Percentiles rank a stretch among this genome's conserved stretches.
phyloP scores from a whole-genome alignment of 2,888 invertebrate species.

The Drosophila affinis region DNA sequence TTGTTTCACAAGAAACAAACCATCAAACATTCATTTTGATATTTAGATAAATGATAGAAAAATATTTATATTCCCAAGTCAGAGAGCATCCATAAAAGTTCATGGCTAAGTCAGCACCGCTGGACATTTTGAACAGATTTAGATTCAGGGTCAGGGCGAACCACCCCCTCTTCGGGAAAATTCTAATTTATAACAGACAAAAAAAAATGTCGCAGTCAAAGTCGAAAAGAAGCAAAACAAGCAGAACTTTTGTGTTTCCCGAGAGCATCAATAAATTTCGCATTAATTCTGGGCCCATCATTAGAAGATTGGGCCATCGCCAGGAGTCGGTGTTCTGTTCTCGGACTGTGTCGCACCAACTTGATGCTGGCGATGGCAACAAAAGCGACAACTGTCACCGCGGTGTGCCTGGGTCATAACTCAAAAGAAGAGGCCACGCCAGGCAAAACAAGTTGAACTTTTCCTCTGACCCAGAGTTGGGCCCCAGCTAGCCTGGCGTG shows the following conservation, averaged over 20 bases:
- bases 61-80: background rate
- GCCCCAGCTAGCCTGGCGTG: constrained; percentile 28
- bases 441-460: constrained; percentile 14
- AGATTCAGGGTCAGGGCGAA: constrained; percentile 8
- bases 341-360: constrained; percentile 49
- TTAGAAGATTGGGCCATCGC: constrained; percentile 23
- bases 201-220: constrained; percentile 9
- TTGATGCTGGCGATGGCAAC: constrained; percentile 49
- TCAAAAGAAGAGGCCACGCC: constrained; percentile 46
- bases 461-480: constrained; percentile 16
- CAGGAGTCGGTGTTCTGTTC: constrained; percentile 9
- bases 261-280: constrained; percentile 64
- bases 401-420: constrained; percentile 57
- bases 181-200: constrained; percentile 69
- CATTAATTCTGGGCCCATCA: constrained; percentile 58
- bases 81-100: background rate
- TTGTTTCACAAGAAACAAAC: background rate
- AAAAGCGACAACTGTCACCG: constrained; percentile 56
- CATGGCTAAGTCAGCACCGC: constrained; percentile 9
- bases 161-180: constrained; percentile 20
- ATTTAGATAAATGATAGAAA: background rate
- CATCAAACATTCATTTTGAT: background rate
- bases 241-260: constrained; percentile 40
- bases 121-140: constrained; percentile 39
- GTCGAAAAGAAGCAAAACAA: constrained; percentile 39